Evolutionary conservation across 2,888 invertebrate genomes (phyloP).

Genomic region (Trimorus sp.): DNA sequence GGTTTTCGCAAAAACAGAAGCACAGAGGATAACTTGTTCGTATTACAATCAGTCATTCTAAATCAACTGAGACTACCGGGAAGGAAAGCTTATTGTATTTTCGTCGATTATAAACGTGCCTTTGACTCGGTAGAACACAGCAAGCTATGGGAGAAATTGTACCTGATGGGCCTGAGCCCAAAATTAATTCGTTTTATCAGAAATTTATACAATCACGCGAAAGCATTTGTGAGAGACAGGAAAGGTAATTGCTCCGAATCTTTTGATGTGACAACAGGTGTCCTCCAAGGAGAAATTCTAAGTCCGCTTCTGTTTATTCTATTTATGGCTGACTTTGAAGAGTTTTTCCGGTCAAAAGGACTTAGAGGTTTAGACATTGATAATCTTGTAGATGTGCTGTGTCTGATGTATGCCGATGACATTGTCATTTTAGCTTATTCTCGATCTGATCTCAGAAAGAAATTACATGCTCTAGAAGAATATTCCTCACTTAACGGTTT

Average conservation of each 20-base stretch:
- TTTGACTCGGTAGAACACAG: constrained; percentile 1
- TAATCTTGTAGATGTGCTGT: no score
- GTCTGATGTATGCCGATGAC: no score
- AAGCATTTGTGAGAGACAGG: not conserved
- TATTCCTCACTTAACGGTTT: no score
- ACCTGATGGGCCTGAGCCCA: not conserved
- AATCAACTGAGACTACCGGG: not conserved
- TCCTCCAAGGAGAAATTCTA: constrained; percentile 8
- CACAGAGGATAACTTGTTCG: constrained; percentile 4
- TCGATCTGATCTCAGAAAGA: no score
- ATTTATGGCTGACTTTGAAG: constrained; percentile 4
- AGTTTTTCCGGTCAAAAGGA: constrained; percentile 7
- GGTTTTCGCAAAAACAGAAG: not conserved
- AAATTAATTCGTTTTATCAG: not conserved
- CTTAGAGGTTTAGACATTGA: not conserved
- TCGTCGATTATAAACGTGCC: constrained; percentile 11
- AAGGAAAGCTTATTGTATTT: not conserved
- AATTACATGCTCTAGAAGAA: no score
- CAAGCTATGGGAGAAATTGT: not conserved
- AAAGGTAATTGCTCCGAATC: not conserved
- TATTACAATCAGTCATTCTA: not conserved
- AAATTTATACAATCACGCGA: not conserved
- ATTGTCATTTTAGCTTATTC: no score
- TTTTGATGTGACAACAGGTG: not conserved
- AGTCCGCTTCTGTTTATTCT: not conserved